A percentile compares a stretch with the other conserved stretches of the same genome.
These are phyloP conservation scores for Arctopsyche grandis DNA, from an alignment of 1,140 invertebrate species.

Conservation along the genomic window DNA sequence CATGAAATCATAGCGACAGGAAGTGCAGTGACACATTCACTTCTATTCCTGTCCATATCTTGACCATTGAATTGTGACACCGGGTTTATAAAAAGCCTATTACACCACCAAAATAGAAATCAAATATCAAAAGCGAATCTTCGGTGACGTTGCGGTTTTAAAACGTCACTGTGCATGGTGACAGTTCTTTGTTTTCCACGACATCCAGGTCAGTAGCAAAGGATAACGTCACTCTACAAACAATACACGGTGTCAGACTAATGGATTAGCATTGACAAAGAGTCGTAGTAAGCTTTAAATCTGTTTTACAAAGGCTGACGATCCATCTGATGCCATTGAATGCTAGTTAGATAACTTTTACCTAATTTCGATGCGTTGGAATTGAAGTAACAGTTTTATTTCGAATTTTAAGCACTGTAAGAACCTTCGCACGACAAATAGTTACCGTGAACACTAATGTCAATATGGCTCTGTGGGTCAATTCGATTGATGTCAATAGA, in stretches of 20 bases:
- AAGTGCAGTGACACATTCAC: neutral
- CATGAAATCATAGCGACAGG: neutral
- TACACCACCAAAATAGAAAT: neutral
- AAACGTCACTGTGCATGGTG: neutral
- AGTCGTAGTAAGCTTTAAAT: neutral
- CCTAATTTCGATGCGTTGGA: neutral
- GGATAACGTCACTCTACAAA: neutral
- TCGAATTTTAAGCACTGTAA: neutral
- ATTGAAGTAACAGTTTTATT: neutral
- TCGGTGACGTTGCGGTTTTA: neutral
- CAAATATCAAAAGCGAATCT: neutral
- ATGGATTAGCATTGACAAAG: neutral
- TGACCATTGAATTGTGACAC: neutral
- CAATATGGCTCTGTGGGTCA: neutral
- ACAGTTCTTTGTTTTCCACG: neutral
- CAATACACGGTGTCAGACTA: neutral
- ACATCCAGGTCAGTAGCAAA: neutral
- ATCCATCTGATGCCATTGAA: neutral
- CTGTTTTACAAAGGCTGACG: neutral
- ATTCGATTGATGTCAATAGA: constrained; percentile 5
- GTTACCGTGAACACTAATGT: neutral
- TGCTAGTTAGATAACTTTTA: neutral
- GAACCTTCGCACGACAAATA: neutral
- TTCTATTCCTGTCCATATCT: neutral
- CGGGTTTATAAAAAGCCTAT: neutral